A percentile compares a stretch with the other conserved stretches of the same genome.
These are phyloP conservation scores for Parotocinclus haroldoi DNA, from an alignment of 2,797 vertebrate genomes.

Conservation along the genomic window DNA sequence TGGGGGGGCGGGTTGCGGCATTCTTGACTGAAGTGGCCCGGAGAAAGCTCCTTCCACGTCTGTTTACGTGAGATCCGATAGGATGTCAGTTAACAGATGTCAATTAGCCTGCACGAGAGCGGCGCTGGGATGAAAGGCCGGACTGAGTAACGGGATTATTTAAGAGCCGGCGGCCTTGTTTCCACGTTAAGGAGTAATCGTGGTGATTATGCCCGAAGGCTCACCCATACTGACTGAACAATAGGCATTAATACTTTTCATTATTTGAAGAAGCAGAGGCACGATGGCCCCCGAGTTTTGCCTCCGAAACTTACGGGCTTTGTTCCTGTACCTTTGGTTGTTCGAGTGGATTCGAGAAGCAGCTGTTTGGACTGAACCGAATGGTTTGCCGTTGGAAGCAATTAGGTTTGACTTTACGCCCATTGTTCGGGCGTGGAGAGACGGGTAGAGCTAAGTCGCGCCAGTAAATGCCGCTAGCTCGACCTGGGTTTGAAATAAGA, in stretches of 20 bases:
- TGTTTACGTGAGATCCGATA: constrained; percentile 36
- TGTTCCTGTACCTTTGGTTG: constrained; percentile 33
- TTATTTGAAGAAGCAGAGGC: constrained; percentile 49
- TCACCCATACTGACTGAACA: constrained; percentile 40
- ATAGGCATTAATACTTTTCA: constrained; percentile 50
- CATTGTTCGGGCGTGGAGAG: constrained; percentile 22
- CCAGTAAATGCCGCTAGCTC: no score
- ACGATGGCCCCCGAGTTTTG: constrained; percentile 25
- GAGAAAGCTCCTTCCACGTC: constrained; percentile 27
- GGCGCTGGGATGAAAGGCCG: constrained; percentile 43
- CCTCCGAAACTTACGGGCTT: constrained; percentile 25
- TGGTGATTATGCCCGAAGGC: constrained; percentile 50
- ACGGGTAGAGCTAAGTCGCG: no score
- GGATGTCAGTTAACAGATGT: constrained; percentile 53
- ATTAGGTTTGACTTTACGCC: constrained; percentile 45
- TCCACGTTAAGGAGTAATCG: constrained; percentile 41
- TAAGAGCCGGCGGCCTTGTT: constrained; percentile 40
- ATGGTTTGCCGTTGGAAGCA: constrained; percentile 25
- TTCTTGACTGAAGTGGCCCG: constrained; percentile 42
- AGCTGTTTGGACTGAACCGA: constrained; percentile 38
- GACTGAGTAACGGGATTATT: constrained; percentile 52
- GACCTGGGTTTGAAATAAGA: no score
- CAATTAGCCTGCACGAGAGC: constrained; percentile 40
- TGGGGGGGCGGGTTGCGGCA: no score
- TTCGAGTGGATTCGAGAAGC: constrained; percentile 34